Evolutionary conservation across 2,797 vertebrate genomes (phyloP).

Genomic region (Onychomys torridus): DNA sequence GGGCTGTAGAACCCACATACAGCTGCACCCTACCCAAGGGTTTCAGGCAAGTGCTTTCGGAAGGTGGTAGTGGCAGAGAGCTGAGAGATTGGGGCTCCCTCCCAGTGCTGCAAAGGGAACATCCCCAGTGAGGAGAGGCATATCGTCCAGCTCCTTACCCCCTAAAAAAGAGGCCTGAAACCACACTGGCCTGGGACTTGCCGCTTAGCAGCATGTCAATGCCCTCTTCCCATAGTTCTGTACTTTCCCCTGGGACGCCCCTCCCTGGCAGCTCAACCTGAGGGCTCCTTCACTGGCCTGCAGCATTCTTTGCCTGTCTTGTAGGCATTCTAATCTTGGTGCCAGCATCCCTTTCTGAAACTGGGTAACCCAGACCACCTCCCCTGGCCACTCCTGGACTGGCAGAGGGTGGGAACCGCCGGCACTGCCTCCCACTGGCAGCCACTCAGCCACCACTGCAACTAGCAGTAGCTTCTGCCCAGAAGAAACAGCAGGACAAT

Average conservation of each 20-base stretch:
- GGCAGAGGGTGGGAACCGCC: background rate
- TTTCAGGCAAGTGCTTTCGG: background rate
- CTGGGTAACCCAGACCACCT: background rate
- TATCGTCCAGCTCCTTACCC: background rate
- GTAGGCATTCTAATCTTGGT: background rate
- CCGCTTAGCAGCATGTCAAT: background rate
- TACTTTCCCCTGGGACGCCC: background rate
- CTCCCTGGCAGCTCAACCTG: background rate
- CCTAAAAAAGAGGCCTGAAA: background rate
- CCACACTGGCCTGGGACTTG: background rate
- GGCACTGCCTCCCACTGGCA: background rate
- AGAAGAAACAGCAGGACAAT: background rate
- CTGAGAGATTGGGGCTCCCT: background rate
- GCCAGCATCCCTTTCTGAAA: background rate
- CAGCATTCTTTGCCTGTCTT: background rate
- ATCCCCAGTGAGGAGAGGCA: background rate
- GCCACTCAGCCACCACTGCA: constrained; percentile 9
- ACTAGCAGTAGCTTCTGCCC: constrained; percentile 34
- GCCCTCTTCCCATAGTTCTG: background rate
- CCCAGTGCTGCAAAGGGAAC: background rate
- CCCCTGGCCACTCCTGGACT: background rate
- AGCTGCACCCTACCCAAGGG: background rate
- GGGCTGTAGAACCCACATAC: background rate
- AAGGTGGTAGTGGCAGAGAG: background rate
- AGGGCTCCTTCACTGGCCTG: background rate